These are phyloP conservation scores for Cryptotermes secundus DNA, from an alignment of 1,140 invertebrate genomes.

Conservation along the genomic window DNA sequence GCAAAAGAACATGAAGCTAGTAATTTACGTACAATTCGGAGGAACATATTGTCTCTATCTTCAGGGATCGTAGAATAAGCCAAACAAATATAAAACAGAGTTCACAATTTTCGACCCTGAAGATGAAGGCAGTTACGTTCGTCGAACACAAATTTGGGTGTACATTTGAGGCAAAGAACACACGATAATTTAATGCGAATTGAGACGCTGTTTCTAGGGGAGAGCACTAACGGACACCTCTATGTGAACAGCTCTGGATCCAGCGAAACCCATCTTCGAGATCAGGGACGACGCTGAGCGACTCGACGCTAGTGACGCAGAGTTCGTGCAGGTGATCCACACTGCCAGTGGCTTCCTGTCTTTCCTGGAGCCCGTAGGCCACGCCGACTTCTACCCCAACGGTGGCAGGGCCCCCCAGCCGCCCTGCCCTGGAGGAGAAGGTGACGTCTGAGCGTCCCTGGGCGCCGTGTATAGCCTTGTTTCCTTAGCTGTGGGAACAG, in stretches of 20 bases:
- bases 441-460: background rate
- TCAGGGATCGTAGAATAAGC: no score
- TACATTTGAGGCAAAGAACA: no score
- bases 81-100: no score
- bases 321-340: conserved; percentile 60
- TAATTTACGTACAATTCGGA: no score
- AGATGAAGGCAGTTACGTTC: no score
- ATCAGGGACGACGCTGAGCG: conserved; percentile 49
- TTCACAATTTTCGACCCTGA: no score
- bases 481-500: background rate
- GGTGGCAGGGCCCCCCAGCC: conserved; percentile 57
- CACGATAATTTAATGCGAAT: no score
- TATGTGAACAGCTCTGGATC: conserved; percentile 39
- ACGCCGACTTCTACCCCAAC: conserved; percentile 64
- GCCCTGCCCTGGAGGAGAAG: conserved; percentile 45
- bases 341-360: conserved; percentile 57
- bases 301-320: conserved; percentile 51
- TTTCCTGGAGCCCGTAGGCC: conserved; percentile 53
- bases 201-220: no score
- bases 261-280: conserved; percentile 41
- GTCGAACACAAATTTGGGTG: no score
- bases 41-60: no score
- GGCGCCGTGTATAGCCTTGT: background rate
- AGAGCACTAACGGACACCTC: no score
- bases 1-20: no score